Evolutionary conservation across 2,888 invertebrate genomes (phyloP).

Genomic region (Cosmia pyralina): DNA sequence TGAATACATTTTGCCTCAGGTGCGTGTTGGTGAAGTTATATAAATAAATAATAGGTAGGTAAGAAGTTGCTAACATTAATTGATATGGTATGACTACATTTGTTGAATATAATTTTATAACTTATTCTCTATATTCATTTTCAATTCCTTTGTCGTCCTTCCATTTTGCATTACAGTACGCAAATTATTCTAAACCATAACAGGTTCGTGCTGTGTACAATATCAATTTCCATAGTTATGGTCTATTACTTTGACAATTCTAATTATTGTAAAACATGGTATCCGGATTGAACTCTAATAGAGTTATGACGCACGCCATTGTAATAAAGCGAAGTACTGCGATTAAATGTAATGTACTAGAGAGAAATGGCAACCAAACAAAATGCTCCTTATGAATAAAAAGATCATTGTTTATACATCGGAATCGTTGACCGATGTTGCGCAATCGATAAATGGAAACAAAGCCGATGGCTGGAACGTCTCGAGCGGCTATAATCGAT

Average conservation of each 20-base stretch:
- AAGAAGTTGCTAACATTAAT: too few relatives aligned
- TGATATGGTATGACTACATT: too few relatives aligned
- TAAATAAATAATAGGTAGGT: too few relatives aligned
- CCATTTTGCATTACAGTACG: slow-evolving; percentile 34
- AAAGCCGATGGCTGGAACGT: slow-evolving; percentile 68
- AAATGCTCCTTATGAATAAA: slow-evolving; percentile 49
- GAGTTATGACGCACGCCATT: slow-evolving; percentile 53
- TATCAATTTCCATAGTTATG: slow-evolving; percentile 57
- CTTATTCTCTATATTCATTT: background rate
- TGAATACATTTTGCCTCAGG: too few relatives aligned
- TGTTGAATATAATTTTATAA: too few relatives aligned
- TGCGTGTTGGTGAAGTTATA: too few relatives aligned
- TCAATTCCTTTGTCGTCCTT: slow-evolving; percentile 32
- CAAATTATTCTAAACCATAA: slow-evolving; percentile 44
- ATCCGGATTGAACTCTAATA: slow-evolving; percentile 49
- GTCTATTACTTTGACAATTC: slow-evolving; percentile 57
- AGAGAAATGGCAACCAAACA: slow-evolving; percentile 41
- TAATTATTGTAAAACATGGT: slow-evolving; percentile 60
- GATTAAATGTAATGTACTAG: slow-evolving; percentile 25
- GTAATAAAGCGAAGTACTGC: slow-evolving; percentile 21
- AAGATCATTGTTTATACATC: slow-evolving; percentile 58
- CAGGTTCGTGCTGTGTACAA: slow-evolving; percentile 42
- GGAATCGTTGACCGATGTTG: slow-evolving; percentile 56
- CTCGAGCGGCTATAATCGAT: slow-evolving; percentile 78
- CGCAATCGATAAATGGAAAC: slow-evolving; percentile 81